A percentile compares a stretch with the other conserved stretches of the same genome.
phyloP scores from a whole-genome alignment of 2,888 invertebrate genomes.

The Scaptomyza parva region DNA sequence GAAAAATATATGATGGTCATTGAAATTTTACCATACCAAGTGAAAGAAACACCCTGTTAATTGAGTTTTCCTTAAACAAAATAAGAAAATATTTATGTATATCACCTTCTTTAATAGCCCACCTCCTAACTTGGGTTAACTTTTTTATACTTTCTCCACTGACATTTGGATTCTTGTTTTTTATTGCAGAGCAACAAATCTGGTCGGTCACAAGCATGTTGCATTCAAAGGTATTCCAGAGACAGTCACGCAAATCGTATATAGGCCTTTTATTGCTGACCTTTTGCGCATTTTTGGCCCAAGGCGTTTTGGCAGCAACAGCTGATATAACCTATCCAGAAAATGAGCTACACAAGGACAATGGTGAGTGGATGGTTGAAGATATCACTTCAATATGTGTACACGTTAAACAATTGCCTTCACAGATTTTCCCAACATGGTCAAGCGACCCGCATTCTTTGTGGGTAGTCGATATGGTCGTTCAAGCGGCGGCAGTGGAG shows the following conservation, averaged over 20 bases:
- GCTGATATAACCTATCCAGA: conserved; percentile 63
- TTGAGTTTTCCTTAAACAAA: no score
- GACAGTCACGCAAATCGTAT: conserved; percentile 52
- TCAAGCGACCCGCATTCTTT: conserved; percentile 84
- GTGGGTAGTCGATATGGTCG: conserved; percentile 85
- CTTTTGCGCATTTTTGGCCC: conserved; percentile 61
- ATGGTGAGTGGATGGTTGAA: conserved; percentile 39
- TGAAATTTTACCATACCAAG: no score
- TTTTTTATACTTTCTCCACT: not conserved
- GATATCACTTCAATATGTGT: not conserved
- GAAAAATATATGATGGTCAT: no score
- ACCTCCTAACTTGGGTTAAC: not conserved
- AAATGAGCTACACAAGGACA: conserved; percentile 63
- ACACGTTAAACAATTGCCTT: not conserved
- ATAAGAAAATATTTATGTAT: no score
- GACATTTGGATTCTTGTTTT: not conserved
- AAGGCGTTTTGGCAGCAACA: conserved; percentile 57
- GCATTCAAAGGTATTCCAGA: conserved; percentile 32
- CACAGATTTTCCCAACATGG: conserved; percentile 62
- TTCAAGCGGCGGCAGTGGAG: conserved; percentile 66
- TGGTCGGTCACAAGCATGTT: conserved; percentile 41
- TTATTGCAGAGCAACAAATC: conserved; percentile 36
- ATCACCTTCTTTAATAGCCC: not conserved
- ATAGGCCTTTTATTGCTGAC: conserved; percentile 70
- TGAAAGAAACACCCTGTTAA: no score